A percentile compares a stretch with the other conserved stretches of the same genome.
Conservation (phyloP, 2,797 vertebrate species). For the Morelia viridis region DNA sequence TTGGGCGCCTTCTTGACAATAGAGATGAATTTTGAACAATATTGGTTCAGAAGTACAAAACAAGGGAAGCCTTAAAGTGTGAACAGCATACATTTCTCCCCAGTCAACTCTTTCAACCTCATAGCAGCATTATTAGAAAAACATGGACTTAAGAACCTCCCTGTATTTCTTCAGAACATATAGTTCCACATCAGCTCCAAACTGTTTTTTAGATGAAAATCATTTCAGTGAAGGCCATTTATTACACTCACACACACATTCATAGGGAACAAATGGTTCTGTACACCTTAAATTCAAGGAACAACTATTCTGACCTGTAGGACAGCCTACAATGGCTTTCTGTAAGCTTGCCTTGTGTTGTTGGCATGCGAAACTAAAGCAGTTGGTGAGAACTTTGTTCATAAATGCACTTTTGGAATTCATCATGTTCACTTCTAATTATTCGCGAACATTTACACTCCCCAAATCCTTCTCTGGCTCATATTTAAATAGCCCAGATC, state of each 20-base stretch:
- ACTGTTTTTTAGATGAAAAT: neutral
- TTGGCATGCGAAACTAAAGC: neutral
- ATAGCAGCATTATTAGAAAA: neutral
- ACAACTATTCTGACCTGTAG: neutral
- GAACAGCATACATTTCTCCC: neutral
- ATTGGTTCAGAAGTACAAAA: neutral
- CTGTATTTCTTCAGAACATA: neutral
- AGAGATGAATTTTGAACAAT: neutral
- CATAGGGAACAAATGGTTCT: neutral
- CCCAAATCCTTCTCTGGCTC: neutral
- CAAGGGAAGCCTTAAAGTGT: neutral
- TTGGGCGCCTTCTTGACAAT: neutral
- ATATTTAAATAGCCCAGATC: neutral
- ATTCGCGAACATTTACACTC: neutral
- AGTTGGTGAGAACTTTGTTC: neutral
- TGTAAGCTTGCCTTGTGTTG: neutral
- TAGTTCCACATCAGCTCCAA: neutral
- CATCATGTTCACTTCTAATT: neutral
- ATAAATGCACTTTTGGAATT: neutral
- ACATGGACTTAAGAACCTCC: neutral
- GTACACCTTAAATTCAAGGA: neutral
- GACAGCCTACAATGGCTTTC: neutral
- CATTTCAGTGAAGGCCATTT: neutral
- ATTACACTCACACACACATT: neutral
- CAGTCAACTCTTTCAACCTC: neutral